These are phyloP conservation scores for Drosophila eugracilis DNA, from an alignment of 1,140 invertebrate species.

Conservation along the genomic window DNA sequence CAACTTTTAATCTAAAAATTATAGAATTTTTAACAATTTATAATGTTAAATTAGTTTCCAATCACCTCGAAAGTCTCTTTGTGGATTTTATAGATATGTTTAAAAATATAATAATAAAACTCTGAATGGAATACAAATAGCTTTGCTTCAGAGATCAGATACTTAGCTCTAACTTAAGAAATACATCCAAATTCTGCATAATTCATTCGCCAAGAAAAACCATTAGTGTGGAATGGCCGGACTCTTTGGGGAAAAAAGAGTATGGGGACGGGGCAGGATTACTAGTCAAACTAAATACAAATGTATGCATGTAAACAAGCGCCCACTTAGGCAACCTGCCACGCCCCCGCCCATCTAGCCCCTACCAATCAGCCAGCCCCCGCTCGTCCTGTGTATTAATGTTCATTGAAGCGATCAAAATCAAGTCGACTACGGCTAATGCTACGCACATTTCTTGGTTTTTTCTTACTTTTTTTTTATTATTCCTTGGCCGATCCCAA, in stretches of 20 bases:
- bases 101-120: too few relatives aligned
- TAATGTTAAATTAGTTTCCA: too few relatives aligned
- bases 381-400: conserved; percentile 62
- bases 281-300: conserved; percentile 72
- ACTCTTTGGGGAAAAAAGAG: conserved; percentile 8
- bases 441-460: conserved; percentile 71
- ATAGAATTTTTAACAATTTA: too few relatives aligned
- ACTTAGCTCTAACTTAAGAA: neutral
- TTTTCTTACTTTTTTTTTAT: conserved; percentile 37
- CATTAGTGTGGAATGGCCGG: conserved; percentile 17
- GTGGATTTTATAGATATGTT: too few relatives aligned
- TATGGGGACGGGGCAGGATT: conserved; percentile 18
- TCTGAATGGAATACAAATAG: neutral
- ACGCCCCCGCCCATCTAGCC: conserved; percentile 17
- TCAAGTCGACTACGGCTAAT: conserved; percentile 83
- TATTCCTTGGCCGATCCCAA: conserved; percentile 61
- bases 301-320: conserved; percentile 78
- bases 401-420: conserved; percentile 83
- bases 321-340: conserved; percentile 69
- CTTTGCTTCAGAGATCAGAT: neutral
- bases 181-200: conserved; percentile 6
- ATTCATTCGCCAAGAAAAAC: conserved; percentile 12
- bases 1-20: too few relatives aligned
- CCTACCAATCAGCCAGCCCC: conserved; percentile 2
- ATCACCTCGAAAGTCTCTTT: too few relatives aligned